phyloP scores from a whole-genome alignment of 2,888 invertebrate genomes.

The Scaptomyza tumidula region DNA sequence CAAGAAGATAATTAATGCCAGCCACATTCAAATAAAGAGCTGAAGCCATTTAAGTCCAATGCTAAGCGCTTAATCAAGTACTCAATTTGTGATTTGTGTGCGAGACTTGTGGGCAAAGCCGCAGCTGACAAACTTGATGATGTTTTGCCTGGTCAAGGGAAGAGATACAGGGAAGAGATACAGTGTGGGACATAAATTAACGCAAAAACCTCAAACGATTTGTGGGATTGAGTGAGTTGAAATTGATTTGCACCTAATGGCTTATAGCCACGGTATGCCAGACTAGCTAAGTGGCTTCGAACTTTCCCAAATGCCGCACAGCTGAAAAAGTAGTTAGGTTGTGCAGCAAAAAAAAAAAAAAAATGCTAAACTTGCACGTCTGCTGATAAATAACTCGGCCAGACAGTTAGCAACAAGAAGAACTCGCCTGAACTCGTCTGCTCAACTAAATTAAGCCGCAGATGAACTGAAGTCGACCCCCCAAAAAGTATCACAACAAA shows the following conservation, averaged over 20 bases:
- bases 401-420: slow-evolving; percentile 27
- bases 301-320: slow-evolving; percentile 48
- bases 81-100: slow-evolving; percentile 59
- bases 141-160: slow-evolving; percentile 5
- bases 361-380: slow-evolving; percentile 53
- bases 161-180: no score
- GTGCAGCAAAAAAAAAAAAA: background rate
- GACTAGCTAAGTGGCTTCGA: slow-evolving; percentile 59
- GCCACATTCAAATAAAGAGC: slow-evolving; percentile 27
- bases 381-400: slow-evolving; percentile 43
- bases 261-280: slow-evolving; percentile 27
- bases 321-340: slow-evolving; percentile 64
- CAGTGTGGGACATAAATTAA: slow-evolving; percentile 44
- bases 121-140: slow-evolving; percentile 50
- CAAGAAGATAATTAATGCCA: slow-evolving; percentile 46
- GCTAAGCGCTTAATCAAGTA: slow-evolving; percentile 52
- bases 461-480: slow-evolving; percentile 46
- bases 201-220: slow-evolving; percentile 37
- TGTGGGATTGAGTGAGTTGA: slow-evolving; percentile 34
- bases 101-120: slow-evolving; percentile 50
- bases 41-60: slow-evolving; percentile 49
- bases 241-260: slow-evolving; percentile 58
- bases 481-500: slow-evolving; percentile 28
- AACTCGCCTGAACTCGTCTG: slow-evolving; percentile 34
- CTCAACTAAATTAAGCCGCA: slow-evolving; percentile 64